Evolutionary conservation across 2,797 vertebrate species (phyloP), one percentile per base, ranked within the genome.

Genomic region (Falco cherrug): DNA sequence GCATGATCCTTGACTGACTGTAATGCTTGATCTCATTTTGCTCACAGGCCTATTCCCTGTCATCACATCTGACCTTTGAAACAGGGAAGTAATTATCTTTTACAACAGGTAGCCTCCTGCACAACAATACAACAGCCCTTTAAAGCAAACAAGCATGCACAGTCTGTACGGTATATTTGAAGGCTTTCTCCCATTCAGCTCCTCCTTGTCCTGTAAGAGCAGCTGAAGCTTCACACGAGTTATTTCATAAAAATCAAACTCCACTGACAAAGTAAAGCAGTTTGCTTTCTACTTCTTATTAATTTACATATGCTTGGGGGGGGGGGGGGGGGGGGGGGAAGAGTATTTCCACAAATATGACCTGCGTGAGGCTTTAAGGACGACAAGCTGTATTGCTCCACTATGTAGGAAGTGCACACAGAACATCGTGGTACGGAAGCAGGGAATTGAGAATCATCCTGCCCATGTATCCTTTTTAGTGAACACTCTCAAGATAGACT

Each of bases 11-110:
- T 67, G 60, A 78, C 60, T 51, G 48, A 57, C 50, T 43, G 25
- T 3, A 77, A 31, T 2, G 35, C 41, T 68, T 28, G 29, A 78
- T 48, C 56, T 87, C 16, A 16, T 60, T 87, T 45, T 85, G 78
- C 51, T 92, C n/a, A 5, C 6, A 71, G 87, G 76, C 16, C 67
- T n/a, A 3, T 56, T 84, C 71, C 59, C 70, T 87, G 45, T 13
- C 67, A 83, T 65, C 43, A 48, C 24, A 78, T 18, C 61, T 86
- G 89, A 94, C 86, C 70, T 93, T 19, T 87, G 84, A 92, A 77
- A 60, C 67, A 56, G 50, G 73, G 60, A 47, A 87, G 47, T 59
- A 79, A 90, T 89, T 87, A 77, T 54, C 75, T 91, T 67, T 92
- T 37, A 19, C 37, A 75, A 29, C 24, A 82, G 54, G 82, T 82